Evolutionary conservation across 2,797 vertebrate species (phyloP).

Genomic region (Lagothrix lagotricha): DNA sequence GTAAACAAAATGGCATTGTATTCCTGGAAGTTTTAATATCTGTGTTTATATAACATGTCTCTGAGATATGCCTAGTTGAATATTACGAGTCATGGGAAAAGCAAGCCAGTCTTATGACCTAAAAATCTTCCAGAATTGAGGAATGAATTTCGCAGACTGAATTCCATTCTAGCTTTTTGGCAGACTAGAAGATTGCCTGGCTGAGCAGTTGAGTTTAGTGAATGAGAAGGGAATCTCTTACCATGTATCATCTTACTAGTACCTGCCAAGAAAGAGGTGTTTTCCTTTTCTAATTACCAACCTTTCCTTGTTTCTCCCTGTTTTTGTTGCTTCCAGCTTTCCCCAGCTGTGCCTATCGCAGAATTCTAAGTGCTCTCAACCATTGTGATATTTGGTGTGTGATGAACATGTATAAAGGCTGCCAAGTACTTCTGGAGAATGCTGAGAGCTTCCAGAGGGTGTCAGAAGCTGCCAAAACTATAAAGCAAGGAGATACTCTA

Average conservation of each 20-base stretch:
- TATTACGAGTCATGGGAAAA: not conserved
- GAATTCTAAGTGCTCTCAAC: not conserved
- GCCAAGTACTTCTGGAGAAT: not conserved
- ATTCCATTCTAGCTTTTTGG: not conserved
- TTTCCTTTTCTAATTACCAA: not conserved
- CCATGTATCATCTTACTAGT: not conserved
- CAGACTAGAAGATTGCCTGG: not conserved
- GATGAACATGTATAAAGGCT: not conserved
- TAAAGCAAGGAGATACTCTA: not conserved
- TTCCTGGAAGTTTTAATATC: not conserved
- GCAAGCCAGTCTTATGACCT: not conserved
- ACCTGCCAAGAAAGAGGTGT: not conserved
- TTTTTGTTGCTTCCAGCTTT: conserved; percentile 11
- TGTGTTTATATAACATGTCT: not conserved
- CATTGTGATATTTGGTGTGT: not conserved
- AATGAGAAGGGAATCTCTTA: not conserved
- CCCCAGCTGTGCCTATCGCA: not conserved
- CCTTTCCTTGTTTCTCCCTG: not conserved
- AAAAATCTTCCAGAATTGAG: not conserved
- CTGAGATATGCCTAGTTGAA: not conserved
- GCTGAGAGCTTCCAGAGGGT: fast-evolving
- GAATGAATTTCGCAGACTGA: not conserved
- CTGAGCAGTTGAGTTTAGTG: not conserved
- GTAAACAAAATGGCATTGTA: not conserved
- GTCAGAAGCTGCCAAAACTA: not conserved